Percentiles rank a stretch among this genome's conserved stretches.
These are phyloP conservation scores for Luehdorfia chinensis DNA, from an alignment of 1,140 invertebrate genomes.

Conservation along the genomic window DNA sequence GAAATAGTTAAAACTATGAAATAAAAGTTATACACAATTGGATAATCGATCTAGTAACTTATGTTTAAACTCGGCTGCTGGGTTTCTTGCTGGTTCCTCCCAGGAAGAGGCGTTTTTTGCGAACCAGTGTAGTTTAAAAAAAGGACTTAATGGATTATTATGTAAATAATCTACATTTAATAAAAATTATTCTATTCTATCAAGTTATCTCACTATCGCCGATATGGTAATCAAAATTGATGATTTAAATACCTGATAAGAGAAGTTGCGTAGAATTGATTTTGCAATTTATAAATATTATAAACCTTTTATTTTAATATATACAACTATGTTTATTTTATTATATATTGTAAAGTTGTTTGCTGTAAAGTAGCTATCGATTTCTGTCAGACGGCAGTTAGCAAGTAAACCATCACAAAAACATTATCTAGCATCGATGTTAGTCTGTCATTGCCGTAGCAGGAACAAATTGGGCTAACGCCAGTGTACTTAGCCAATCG, in stretches of 20 bases:
- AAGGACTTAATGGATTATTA: too few relatives aligned
- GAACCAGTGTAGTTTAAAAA: too few relatives aligned
- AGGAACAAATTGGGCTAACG: slow-evolving; percentile 44
- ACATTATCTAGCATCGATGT: slow-evolving; percentile 33
- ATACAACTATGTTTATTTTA: not conserved
- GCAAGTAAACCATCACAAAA: slow-evolving; percentile 38
- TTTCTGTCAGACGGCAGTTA: slow-evolving; percentile 19
- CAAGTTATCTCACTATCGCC: slow-evolving; percentile 42
- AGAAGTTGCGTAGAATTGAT: slow-evolving; percentile 31
- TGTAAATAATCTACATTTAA: too few relatives aligned
- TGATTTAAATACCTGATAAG: slow-evolving; percentile 46
- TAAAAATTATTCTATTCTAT: too few relatives aligned
- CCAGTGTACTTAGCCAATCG: slow-evolving; percentile 48
- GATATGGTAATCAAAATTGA: slow-evolving; percentile 64
- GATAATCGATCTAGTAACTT: too few relatives aligned
- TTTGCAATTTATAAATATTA: slow-evolving; percentile 3
- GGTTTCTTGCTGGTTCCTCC: too few relatives aligned
- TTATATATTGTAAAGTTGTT: too few relatives aligned
- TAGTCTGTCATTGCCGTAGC: slow-evolving; percentile 35
- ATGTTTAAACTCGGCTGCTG: too few relatives aligned
- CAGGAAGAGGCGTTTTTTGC: too few relatives aligned
- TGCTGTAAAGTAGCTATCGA: too few relatives aligned
- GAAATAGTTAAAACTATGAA: too few relatives aligned
- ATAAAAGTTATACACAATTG: too few relatives aligned
- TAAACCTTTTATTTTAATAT: not conserved